Conservation (phyloP, 2,113 vertebrate species). For the Melozone crissalis region DNA sequence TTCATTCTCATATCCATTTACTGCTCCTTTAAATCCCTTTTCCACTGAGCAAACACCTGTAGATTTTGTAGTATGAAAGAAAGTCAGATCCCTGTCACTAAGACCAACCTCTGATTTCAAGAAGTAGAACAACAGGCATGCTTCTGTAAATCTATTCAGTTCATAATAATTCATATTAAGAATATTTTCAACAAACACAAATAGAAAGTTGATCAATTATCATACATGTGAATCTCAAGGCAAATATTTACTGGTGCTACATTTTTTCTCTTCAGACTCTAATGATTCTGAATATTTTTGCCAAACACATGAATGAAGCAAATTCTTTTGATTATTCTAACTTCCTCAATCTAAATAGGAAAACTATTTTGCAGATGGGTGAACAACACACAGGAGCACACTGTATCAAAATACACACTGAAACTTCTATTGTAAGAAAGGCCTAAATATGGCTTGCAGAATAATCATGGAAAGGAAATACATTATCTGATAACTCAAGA, state of each 20-base stretch:
- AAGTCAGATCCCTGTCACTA: neutral
- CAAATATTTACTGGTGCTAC: neutral
- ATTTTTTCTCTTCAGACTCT: neutral
- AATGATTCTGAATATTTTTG: neutral
- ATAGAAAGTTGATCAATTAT: neutral
- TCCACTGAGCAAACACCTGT: neutral
- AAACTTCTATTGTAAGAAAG: conserved; percentile 34
- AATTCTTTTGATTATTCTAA: conserved; percentile 2
- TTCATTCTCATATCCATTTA: neutral
- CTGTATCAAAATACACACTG: conserved; percentile 12
- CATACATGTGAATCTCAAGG: neutral
- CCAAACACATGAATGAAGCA: neutral
- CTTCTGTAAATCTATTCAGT: neutral
- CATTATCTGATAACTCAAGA: conserved; percentile 64
- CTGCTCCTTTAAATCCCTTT: neutral
- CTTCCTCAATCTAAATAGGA: neutral
- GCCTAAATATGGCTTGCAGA: conserved; percentile 20
- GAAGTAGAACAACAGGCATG: neutral
- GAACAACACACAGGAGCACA: conserved; percentile 7
- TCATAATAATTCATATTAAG: neutral
- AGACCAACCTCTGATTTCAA: neutral
- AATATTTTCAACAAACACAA: neutral
- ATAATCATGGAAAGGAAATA: conserved; percentile 60
- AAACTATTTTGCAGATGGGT: neutral
- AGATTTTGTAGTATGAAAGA: neutral